Conservation (phyloP, 2,797 vertebrate genomes). For the Acropternis orthonyx region DNA sequence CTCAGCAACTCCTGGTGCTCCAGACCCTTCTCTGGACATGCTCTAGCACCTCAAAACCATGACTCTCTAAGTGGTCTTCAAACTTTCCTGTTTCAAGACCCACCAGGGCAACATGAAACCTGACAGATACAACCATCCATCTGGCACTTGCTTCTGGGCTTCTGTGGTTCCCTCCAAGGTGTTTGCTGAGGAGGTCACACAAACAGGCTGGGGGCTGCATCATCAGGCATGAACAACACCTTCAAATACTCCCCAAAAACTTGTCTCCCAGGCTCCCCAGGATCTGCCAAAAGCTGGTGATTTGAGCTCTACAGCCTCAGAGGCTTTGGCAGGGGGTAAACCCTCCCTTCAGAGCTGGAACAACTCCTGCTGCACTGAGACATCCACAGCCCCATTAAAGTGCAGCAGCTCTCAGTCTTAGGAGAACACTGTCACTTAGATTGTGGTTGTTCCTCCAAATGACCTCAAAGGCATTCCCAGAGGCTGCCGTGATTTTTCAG, state of each 20-base stretch:
- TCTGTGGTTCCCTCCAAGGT: neutral
- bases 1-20: neutral
- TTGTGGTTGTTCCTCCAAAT: neutral
- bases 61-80: neutral
- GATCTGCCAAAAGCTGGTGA: neutral
- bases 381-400: neutral
- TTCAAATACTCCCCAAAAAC: neutral
- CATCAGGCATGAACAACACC: neutral
- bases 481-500: neutral
- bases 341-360: neutral
- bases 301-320: neutral
- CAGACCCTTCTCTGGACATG: accelerated
- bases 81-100: neutral
- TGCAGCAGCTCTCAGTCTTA: neutral
- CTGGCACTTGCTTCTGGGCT: neutral
- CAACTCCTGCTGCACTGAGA: neutral
- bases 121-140: neutral
- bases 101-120: neutral
- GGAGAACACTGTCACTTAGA: neutral
- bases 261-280: neutral
- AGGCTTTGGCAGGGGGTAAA: neutral
- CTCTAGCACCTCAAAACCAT: neutral
- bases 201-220: neutral
- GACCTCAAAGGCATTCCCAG: neutral
- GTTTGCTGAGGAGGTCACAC: neutral